phyloP scores from a whole-genome alignment of 2,888 invertebrate genomes.

The Perithous albicinctus region DNA sequence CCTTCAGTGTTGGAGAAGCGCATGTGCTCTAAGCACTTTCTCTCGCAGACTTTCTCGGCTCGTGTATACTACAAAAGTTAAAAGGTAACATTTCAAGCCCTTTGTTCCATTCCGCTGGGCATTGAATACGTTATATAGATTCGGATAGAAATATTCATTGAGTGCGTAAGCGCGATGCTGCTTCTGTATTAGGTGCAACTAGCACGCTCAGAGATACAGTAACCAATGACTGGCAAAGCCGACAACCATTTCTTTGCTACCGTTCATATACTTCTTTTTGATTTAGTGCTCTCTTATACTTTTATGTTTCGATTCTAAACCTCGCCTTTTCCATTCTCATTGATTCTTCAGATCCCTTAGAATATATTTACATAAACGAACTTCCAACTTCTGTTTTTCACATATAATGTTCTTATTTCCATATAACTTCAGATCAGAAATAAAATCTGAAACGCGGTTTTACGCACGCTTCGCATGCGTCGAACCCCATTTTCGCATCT shows the following conservation, averaged over 20 bases:
- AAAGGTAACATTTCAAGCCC: constrained; percentile 43
- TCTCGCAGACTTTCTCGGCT: constrained; percentile 26
- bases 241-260: constrained; percentile 35
- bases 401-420: too few species aligned
- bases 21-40: constrained; percentile 27
- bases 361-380: too few species aligned
- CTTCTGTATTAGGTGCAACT: constrained; percentile 29
- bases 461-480: too few species aligned
- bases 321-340: background rate
- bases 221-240: constrained; percentile 42
- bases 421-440: too few species aligned
- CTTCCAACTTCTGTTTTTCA: too few species aligned
- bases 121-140: constrained; percentile 22
- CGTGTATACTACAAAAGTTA: constrained; percentile 5
- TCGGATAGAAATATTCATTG: constrained; percentile 23
- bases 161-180: constrained; percentile 24
- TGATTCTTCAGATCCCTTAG: background rate
- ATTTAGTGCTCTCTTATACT: background rate
- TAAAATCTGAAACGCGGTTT: too few species aligned
- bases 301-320: constrained; percentile 11
- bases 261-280: constrained; percentile 23
- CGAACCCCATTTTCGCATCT: too few species aligned
- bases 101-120: constrained; percentile 23
- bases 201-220: constrained; percentile 27
- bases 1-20: constrained; percentile 20